Conservation (phyloP, 2,113 vertebrate species). For the Tenebrosternarchus preto region DNA sequence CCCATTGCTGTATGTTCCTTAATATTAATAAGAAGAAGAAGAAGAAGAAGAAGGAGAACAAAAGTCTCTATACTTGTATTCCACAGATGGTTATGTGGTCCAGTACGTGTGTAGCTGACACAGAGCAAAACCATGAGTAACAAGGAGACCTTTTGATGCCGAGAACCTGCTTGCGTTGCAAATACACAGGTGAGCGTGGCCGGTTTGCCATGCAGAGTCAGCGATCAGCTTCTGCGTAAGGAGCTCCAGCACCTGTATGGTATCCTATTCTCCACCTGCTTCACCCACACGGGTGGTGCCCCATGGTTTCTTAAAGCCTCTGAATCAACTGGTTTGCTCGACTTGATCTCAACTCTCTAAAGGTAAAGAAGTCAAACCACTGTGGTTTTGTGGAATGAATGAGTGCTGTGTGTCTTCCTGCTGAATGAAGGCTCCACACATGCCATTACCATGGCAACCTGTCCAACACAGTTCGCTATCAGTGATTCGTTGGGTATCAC, state of each 20-base stretch:
- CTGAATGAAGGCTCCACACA: background rate
- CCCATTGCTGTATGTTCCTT: background rate
- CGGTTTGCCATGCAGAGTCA: conserved; percentile 35
- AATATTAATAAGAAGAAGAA: conserved; percentile 2
- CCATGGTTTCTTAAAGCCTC: no score
- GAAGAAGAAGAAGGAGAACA: conserved; percentile 27
- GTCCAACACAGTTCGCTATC: no score
- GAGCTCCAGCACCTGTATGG: no score
- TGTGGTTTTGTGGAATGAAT: no score
- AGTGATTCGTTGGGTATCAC: no score
- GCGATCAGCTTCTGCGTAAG: no score
- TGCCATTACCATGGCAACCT: background rate
- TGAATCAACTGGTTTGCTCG: no score
- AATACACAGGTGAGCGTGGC: conserved; percentile 35
- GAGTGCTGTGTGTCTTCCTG: no score
- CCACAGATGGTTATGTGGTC: conserved; percentile 18
- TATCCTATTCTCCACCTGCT: no score
- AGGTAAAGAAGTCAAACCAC: no score
- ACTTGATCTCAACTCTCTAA: no score
- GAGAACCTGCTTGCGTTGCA: conserved; percentile 35
- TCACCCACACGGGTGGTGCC: no score
- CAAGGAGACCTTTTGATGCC: conserved; percentile 43
- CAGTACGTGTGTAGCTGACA: conserved; percentile 1
- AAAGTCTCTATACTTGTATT: conserved; percentile 32
- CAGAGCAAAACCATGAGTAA: background rate